Conservation (phyloP, 2,888 invertebrate genomes). For the Acanthosepion pharaonis region DNA sequence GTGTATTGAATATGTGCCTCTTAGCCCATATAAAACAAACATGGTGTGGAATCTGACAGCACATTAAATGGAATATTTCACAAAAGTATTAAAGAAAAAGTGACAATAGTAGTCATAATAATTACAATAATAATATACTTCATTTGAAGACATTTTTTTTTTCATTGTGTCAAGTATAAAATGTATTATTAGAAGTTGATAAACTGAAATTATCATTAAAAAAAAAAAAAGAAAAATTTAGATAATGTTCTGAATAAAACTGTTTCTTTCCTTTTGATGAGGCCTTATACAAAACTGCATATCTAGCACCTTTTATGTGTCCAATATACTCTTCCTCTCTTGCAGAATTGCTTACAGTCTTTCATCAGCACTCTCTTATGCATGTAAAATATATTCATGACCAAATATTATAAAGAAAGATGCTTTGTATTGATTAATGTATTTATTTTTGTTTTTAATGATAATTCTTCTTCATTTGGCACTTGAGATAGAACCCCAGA, state of each 20-base stretch:
- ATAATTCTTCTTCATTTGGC: neutral
- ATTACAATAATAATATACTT: conserved; percentile 33
- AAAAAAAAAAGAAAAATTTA: neutral
- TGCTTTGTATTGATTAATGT: neutral
- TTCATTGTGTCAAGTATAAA: neutral
- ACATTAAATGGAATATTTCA: neutral
- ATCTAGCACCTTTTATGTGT: neutral
- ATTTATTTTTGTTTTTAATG: neutral
- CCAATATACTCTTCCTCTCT: neutral
- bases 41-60: neutral
- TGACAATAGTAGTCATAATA: neutral
- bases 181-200: neutral
- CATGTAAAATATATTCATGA: neutral
- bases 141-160: neutral
- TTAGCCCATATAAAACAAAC: neutral
- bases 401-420: too few relatives aligned
- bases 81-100: neutral
- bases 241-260: neutral
- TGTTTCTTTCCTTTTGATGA: neutral
- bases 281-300: neutral
- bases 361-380: neutral
- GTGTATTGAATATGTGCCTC: neutral
- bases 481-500: too few relatives aligned
- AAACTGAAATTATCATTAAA: neutral
- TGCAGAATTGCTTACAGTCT: neutral